Evolutionary conservation across 1,140 invertebrate species (phyloP).

Genomic region (Phenacoccus solenopsis): DNA sequence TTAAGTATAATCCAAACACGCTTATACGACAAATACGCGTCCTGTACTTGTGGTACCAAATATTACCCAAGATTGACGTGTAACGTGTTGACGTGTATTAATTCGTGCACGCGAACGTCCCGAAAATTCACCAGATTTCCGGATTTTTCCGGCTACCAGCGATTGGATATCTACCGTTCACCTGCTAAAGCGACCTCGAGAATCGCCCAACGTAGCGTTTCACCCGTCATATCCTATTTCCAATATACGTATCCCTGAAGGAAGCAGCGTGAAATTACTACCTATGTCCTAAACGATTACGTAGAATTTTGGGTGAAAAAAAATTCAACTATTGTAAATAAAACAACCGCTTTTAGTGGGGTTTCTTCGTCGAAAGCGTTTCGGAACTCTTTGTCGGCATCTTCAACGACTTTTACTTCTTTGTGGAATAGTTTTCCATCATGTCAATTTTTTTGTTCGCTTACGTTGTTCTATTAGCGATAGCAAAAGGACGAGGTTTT

Average conservation of each 20-base stretch:
- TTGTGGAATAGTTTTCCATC: background rate
- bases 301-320: no score
- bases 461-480: background rate
- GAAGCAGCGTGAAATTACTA: no score
- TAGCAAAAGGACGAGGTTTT: background rate
- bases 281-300: no score
- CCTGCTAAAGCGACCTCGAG: background rate
- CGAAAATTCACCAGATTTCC: background rate
- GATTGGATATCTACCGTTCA: background rate
- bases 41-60: background rate
- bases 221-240: no score
- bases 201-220: no score
- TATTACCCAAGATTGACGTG: background rate
- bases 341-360: no score
- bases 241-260: no score
- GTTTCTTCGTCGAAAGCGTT: no score
- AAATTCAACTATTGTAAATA: no score
- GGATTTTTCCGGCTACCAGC: background rate
- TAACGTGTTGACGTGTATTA: no score
- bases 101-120: background rate
- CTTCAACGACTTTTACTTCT: background rate
- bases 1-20: constrained; percentile 7
- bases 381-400: background rate
- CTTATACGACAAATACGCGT: background rate
- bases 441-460: background rate